Conservation (phyloP, 2,113 vertebrate genomes). For the Ornithorhynchus anatinus region DNA sequence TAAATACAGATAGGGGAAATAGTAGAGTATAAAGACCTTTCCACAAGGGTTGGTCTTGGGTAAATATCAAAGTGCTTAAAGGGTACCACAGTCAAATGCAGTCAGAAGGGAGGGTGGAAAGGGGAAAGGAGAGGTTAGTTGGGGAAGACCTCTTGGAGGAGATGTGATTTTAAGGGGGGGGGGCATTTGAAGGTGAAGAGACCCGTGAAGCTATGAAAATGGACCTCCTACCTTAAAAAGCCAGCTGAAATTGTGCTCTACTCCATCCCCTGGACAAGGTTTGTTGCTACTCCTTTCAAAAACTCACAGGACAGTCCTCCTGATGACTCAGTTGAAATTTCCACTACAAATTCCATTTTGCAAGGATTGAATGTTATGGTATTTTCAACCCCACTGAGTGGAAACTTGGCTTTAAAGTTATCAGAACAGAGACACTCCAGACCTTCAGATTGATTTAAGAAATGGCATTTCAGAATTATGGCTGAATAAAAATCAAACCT, state of each 20-base stretch:
- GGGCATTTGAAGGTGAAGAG: neutral
- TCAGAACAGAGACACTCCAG: constrained; percentile 3
- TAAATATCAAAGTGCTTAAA: no score
- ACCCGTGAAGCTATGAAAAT: neutral
- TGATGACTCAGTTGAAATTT: constrained; percentile 5
- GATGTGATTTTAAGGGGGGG: no score
- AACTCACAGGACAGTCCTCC: neutral
- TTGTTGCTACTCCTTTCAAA: constrained; percentile 1
- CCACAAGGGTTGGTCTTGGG: no score
- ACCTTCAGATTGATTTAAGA: neutral
- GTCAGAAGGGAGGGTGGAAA: neutral
- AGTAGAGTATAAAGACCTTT: no score
- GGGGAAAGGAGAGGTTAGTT: neutral
- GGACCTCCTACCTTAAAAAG: no score
- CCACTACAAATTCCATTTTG: constrained; percentile 26
- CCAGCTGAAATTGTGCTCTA: no score
- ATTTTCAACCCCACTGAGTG: constrained; percentile 41
- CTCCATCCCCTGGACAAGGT: no score
- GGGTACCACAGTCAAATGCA: neutral
- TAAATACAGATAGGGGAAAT: no score
- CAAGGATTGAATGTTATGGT: constrained; percentile 1
- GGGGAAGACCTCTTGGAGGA: no score
- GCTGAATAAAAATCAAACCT: constrained; percentile 1
- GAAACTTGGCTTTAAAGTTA: constrained; percentile 37
- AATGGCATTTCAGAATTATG: neutral